Conservation (phyloP, 2,888 invertebrate species). For the Tyria jacobaeae region DNA sequence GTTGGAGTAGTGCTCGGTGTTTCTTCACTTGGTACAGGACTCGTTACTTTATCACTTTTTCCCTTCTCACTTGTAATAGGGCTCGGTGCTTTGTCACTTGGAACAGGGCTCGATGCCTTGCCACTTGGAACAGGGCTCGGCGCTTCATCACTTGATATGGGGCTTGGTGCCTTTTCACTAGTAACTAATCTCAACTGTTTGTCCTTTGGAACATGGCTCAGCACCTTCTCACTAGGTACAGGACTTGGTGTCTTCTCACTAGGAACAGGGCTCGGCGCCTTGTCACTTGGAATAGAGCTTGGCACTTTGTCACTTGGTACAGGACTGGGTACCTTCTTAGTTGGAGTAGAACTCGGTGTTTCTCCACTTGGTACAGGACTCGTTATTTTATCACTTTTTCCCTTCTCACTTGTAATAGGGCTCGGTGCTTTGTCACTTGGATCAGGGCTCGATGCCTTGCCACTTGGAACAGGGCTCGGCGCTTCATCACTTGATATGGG, state of each 20-base stretch:
- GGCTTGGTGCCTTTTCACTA: slow-evolving; percentile 30
- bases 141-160: slow-evolving; percentile 23
- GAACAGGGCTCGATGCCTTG: background rate
- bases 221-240: slow-evolving; percentile 11
- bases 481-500: background rate
- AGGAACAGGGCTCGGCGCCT: slow-evolving; percentile 21
- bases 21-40: slow-evolving; percentile 10
- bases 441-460: slow-evolving; percentile 1
- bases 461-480: too few species aligned
- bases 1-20: too few species aligned
- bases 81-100: slow-evolving; percentile 10
- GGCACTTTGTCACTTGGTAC: slow-evolving; percentile 11
- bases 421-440: slow-evolving; percentile 35
- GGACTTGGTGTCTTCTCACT: slow-evolving; percentile 22
- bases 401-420: slow-evolving; percentile 25
- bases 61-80: slow-evolving; percentile 7
- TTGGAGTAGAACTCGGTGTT: slow-evolving; percentile 16
- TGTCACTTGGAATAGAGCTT: background rate
- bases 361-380: slow-evolving; percentile 17
- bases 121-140: slow-evolving; percentile 3
- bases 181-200: background rate
- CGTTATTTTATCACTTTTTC: slow-evolving; percentile 6
- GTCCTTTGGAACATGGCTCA: slow-evolving; percentile 1
- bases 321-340: slow-evolving; percentile 17
- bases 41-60: slow-evolving; percentile 10